These are phyloP conservation scores for Fistularia tabacaria DNA, from an alignment of 2,797 vertebrate genomes.

Conservation along the genomic window DNA sequence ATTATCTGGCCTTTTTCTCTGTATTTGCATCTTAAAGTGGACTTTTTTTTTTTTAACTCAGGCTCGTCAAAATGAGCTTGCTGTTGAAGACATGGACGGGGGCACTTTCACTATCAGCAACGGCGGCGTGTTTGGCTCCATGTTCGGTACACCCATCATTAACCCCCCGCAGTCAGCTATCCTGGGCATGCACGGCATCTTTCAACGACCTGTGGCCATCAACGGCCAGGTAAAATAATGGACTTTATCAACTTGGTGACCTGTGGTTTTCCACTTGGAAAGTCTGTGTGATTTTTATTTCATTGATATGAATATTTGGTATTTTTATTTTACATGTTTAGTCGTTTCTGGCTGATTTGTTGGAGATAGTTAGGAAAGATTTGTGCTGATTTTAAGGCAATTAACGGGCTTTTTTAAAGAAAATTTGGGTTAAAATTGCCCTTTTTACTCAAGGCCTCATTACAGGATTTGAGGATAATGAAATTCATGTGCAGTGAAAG, in stretches of 20 bases:
- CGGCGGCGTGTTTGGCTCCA: constrained; percentile 94
- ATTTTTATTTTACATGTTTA: too few species aligned
- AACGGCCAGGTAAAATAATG: constrained; percentile 84
- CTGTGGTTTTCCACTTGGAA: not conserved
- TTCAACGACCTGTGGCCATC: constrained; percentile 91
- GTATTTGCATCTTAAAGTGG: not conserved
- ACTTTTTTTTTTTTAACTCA: constrained; percentile 37
- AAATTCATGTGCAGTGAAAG: too few species aligned
- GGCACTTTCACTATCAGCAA: constrained; percentile 99
- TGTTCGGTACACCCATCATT: constrained; percentile 98
- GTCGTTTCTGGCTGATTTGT: too few species aligned
- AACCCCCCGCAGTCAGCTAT: constrained; percentile 98
- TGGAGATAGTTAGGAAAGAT: too few species aligned
- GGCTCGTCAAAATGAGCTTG: constrained; percentile 97
- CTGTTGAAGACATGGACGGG: constrained; percentile 98
- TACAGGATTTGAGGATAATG: too few species aligned
- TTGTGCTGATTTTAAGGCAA: too few species aligned
- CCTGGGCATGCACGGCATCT: constrained; percentile 96
- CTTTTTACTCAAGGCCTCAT: too few species aligned
- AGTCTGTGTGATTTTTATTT: not conserved
- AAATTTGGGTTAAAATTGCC: too few species aligned
- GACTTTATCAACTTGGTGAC: not conserved
- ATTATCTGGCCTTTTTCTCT: too few species aligned
- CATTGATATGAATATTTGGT: too few species aligned
- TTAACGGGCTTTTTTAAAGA: too few species aligned